Evolutionary conservation across 2,888 invertebrate genomes (phyloP).

Genomic region (Tetramorium bicarinatum): DNA sequence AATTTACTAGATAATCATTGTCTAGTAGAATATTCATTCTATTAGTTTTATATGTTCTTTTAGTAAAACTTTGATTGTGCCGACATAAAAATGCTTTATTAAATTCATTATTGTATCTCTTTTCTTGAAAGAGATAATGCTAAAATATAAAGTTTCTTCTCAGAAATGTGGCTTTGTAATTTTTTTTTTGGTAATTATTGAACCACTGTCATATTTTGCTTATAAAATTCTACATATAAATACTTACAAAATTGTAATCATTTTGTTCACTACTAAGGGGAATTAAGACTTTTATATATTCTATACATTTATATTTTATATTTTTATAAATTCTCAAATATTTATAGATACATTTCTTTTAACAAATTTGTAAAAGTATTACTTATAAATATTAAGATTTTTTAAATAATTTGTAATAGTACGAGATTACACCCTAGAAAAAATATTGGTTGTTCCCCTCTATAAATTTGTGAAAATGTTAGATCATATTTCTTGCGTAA

Average conservation of each 20-base stretch:
- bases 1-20: too few relatives aligned
- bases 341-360: neutral
- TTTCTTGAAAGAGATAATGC: too few relatives aligned
- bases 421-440: neutral
- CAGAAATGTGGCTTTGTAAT: too few relatives aligned
- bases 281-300: neutral
- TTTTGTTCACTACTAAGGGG: neutral
- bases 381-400: neutral
- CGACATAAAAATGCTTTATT: too few relatives aligned
- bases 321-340: neutral
- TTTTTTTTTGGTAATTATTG: neutral
- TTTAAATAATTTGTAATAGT: neutral
- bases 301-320: too few relatives aligned
- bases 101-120: too few relatives aligned
- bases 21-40: too few relatives aligned
- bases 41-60: too few relatives aligned
- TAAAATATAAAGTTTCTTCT: too few relatives aligned
- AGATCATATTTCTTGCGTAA: constrained; percentile 19
- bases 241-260: neutral
- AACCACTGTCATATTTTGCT: neutral
- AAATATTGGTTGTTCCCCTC: neutral
- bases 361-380: neutral
- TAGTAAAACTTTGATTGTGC: too few relatives aligned
- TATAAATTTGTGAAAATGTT: constrained; percentile 15
- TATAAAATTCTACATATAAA: neutral